phyloP scores from a whole-genome alignment of 2,113 vertebrate genomes.

The Gavia stellata region DNA sequence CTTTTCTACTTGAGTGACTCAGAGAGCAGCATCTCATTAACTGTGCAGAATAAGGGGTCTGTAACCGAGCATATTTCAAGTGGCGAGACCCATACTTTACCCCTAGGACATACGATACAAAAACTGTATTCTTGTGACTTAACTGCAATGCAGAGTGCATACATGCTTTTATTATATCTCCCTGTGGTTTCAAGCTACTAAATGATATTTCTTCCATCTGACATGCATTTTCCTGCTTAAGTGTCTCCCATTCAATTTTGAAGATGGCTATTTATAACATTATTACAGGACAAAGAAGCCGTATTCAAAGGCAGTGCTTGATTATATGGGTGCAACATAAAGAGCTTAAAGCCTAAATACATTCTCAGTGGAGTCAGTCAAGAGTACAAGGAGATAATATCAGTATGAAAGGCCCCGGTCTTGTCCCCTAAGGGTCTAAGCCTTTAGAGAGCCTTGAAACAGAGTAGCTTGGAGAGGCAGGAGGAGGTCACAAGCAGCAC shows the following conservation, averaged over 20 bases:
- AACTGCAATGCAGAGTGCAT: background rate
- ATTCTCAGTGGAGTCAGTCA: background rate
- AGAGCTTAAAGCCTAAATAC: constrained; percentile 17
- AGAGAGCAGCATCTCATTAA: background rate
- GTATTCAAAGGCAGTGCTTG: background rate
- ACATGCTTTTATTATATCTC: background rate
- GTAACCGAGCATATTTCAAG: background rate
- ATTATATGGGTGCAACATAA: constrained; percentile 25
- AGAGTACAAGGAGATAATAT: background rate
- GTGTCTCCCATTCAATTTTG: constrained; percentile 24
- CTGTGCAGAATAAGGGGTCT: background rate
- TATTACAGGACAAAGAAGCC: constrained; percentile 26
- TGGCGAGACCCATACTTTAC: background rate
- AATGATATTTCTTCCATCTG: constrained; percentile 17
- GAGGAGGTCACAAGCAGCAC: rapidly evolving
- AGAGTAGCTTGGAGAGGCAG: background rate
- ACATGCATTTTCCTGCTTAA: constrained; percentile 3
- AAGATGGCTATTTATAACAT: constrained; percentile 34
- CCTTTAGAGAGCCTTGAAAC: background rate
- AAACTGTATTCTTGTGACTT: background rate
- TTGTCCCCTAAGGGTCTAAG: background rate
- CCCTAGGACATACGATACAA: background rate
- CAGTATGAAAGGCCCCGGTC: background rate
- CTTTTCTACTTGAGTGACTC: background rate
- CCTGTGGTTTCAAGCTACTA: background rate